These are phyloP conservation scores for Elachura formosa DNA, from an alignment of 2,113 vertebrate genomes.

Conservation along the genomic window DNA sequence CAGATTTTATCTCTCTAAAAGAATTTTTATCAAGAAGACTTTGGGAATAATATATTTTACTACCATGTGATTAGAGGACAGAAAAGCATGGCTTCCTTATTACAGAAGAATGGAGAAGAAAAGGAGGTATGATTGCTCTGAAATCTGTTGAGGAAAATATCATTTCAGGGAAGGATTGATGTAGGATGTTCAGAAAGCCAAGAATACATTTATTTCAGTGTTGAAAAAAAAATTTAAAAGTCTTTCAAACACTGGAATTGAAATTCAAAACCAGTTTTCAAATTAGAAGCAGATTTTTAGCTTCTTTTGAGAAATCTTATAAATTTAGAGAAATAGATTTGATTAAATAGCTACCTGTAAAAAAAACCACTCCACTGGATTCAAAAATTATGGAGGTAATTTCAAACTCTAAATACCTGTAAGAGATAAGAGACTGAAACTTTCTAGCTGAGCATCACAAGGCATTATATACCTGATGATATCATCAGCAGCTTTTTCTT, in stretches of 20 bases:
- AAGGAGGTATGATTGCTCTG: not conserved
- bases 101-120: not conserved
- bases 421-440: not conserved
- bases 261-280: not conserved
- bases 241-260: not conserved
- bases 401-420: not conserved
- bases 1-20: not conserved
- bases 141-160: not conserved
- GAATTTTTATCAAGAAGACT: not conserved
- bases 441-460: not conserved
- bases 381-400: not conserved
- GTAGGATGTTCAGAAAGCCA: not conserved
- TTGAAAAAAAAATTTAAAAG: not conserved
- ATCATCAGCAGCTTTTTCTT: not conserved
- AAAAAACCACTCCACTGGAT: not conserved
- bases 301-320: not conserved
- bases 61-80: not conserved
- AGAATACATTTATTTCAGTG: not conserved
- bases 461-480: not conserved
- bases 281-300: not conserved
- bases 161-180: not conserved
- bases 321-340: not conserved
- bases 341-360: not conserved
- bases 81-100: not conserved
- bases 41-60: not conserved